Conservation (phyloP, 2,797 vertebrate species). For the Tympanoctomys barrerae region DNA sequence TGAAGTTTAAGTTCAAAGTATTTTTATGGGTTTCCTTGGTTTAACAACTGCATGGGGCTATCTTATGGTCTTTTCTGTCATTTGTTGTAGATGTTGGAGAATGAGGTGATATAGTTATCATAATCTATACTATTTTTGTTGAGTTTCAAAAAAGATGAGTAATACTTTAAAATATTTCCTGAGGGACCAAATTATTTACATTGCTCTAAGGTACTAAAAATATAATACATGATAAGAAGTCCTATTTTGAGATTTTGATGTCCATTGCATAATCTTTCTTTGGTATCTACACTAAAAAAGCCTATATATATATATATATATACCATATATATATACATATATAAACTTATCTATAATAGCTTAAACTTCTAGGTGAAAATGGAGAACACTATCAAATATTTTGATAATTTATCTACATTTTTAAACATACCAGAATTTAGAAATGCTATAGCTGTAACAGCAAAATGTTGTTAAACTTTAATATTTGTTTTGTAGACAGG, state of each 20-base stretch:
- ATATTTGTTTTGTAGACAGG: background rate
- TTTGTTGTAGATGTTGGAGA: background rate
- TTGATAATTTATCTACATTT: slow-evolving; percentile 4
- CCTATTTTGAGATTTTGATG: background rate
- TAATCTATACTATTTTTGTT: background rate
- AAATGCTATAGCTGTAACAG: background rate
- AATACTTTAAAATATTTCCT: slow-evolving; percentile 42
- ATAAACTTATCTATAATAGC: background rate
- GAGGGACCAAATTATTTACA: background rate
- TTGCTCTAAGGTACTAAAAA: background rate
- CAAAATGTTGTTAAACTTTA: background rate
- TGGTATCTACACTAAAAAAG: background rate
- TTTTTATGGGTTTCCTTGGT: slow-evolving; percentile 25
- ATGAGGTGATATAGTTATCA: background rate
- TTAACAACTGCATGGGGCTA: background rate
- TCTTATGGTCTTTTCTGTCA: background rate
- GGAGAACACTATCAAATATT: slow-evolving; percentile 7
- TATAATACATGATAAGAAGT: background rate
- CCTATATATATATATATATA: background rate
- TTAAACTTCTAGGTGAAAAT: slow-evolving; percentile 35
- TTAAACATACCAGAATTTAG: slow-evolving; percentile 16
- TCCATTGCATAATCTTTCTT: slow-evolving; percentile 29
- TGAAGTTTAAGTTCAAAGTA: slow-evolving; percentile 57
- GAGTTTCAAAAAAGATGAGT: slow-evolving; percentile 50
- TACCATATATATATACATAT: background rate